A percentile compares a stretch with the other conserved stretches of the same genome.
phyloP scores from a whole-genome alignment of 1,140 invertebrate genomes.

The Drosophila ogumai region DNA sequence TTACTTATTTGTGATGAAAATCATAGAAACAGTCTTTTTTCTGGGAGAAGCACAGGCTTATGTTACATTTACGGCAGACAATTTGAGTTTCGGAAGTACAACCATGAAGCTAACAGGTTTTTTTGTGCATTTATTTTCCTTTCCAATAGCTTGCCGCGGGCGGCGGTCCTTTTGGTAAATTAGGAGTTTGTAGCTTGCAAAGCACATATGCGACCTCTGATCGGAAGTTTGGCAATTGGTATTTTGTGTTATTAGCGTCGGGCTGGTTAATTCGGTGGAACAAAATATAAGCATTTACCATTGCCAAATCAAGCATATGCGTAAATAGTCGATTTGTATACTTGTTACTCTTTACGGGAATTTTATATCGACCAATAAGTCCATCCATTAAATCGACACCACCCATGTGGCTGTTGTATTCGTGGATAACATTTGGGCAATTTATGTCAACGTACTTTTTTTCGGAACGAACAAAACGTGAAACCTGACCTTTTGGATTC shows the following conservation, averaged over 20 bases:
- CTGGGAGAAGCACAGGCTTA: slow-evolving; percentile 11
- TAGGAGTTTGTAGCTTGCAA: slow-evolving; percentile 24
- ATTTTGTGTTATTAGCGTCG: slow-evolving; percentile 10
- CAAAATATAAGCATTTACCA: slow-evolving; percentile 1
- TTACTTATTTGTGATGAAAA: slow-evolving; percentile 25
- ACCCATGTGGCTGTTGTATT: slow-evolving; percentile 19
- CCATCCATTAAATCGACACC: slow-evolving; percentile 1
- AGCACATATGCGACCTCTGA: slow-evolving; percentile 26
- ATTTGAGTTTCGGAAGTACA: too few species aligned
- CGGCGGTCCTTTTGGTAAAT: slow-evolving; percentile 6
- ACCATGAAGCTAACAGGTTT: slow-evolving; percentile 7
- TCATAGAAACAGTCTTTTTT: slow-evolving; percentile 20
- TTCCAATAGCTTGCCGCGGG: slow-evolving; percentile 8
- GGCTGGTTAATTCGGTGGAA: too few species aligned
- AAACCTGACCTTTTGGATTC: slow-evolving; percentile 22
- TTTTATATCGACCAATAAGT: slow-evolving; percentile 18
- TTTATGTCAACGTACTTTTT: slow-evolving; percentile 24
- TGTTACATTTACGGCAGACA: too few species aligned
- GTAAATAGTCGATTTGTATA: slow-evolving; percentile 17
- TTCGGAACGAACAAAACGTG: slow-evolving; percentile 30
- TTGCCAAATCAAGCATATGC: slow-evolving; percentile 29
- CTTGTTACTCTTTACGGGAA: slow-evolving; percentile 18
- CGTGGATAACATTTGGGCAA: slow-evolving; percentile 22
- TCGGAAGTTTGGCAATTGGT: slow-evolving; percentile 35
- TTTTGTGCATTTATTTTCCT: slow-evolving; percentile 10